A percentile compares a stretch with the other conserved stretches of the same genome.
phyloP scores from a whole-genome alignment of 2,888 invertebrate genomes.

The Agriopis marginaria region DNA sequence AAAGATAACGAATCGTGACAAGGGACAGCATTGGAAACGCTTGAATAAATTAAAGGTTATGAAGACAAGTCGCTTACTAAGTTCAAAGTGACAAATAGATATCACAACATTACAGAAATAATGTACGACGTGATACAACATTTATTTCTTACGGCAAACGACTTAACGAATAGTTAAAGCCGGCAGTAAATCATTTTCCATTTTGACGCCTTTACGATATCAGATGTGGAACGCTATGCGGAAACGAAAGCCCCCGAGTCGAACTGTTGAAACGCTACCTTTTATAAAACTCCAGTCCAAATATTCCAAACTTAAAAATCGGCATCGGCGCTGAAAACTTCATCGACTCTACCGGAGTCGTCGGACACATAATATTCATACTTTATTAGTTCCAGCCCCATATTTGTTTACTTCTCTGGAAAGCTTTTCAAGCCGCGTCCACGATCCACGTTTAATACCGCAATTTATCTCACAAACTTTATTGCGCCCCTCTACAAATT shows the following conservation, averaged over 20 bases:
- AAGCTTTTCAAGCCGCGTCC: conserved; percentile 27
- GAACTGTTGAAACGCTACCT: conserved; percentile 57
- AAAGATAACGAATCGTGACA: conserved; percentile 18
- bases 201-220: conserved; percentile 52
- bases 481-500: conserved; percentile 15
- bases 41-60: conserved; percentile 16
- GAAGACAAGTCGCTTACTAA: conserved; percentile 17
- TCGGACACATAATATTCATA: conserved; percentile 64
- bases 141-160: conserved; percentile 48
- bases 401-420: conserved; percentile 55
- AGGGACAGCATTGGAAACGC: conserved; percentile 5
- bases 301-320: conserved; percentile 72
- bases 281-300: conserved; percentile 60
- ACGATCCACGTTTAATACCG: conserved; percentile 20
- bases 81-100: conserved; percentile 32
- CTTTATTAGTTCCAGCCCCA: conserved; percentile 66
- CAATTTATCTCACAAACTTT: conserved; percentile 28
- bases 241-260: conserved; percentile 57
- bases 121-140: conserved; percentile 39
- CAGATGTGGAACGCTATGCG: conserved; percentile 58
- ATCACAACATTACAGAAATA: conserved; percentile 24
- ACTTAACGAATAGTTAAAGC: conserved; percentile 55
- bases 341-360: conserved; percentile 58
- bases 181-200: conserved; percentile 59
- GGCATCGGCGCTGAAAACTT: conserved; percentile 55